A percentile compares a stretch with the other conserved stretches of the same genome.
phyloP scores from a whole-genome alignment of 2,113 vertebrate species.

The Perognathus longimembris region DNA sequence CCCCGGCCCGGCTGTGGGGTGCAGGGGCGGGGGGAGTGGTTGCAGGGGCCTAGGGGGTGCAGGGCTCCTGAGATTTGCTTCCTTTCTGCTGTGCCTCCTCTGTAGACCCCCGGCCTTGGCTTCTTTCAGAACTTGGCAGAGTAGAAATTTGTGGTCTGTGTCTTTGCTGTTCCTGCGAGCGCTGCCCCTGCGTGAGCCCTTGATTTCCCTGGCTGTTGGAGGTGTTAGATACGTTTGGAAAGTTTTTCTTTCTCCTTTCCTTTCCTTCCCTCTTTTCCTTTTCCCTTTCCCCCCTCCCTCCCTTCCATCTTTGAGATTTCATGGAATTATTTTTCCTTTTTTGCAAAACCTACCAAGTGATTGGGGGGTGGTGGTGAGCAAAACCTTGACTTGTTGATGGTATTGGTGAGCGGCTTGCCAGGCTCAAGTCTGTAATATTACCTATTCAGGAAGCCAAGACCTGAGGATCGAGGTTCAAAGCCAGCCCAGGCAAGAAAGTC shows the following conservation, averaged over 20 bases:
- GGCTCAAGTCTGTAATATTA: too few relatives aligned
- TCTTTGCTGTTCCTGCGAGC: background rate
- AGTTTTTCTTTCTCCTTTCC: too few relatives aligned
- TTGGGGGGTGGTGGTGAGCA: background rate
- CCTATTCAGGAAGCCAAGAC: too few relatives aligned
- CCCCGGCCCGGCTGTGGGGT: too few relatives aligned
- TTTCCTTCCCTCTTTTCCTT: too few relatives aligned
- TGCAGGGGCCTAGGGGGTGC: too few relatives aligned
- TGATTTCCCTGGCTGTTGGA: background rate
- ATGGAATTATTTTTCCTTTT: background rate
- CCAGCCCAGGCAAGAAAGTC: too few relatives aligned
- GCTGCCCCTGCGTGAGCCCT: background rate
- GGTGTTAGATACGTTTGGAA: conserved; percentile 11
- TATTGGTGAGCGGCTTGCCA: background rate
- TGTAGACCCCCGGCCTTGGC: background rate
- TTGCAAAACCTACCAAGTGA: conserved; percentile 8
- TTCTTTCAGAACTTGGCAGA: background rate
- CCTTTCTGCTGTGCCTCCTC: background rate
- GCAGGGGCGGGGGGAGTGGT: too few relatives aligned
- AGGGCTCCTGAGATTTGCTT: background rate
- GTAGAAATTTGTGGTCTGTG: background rate
- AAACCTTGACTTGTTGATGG: background rate
- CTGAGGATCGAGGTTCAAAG: too few relatives aligned
- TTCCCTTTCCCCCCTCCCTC: background rate
- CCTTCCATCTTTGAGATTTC: background rate